Evolutionary conservation across 2,797 vertebrate species (phyloP), one percentile per base, ranked within the genome.

Genomic region (Babyrousa celebensis): DNA sequence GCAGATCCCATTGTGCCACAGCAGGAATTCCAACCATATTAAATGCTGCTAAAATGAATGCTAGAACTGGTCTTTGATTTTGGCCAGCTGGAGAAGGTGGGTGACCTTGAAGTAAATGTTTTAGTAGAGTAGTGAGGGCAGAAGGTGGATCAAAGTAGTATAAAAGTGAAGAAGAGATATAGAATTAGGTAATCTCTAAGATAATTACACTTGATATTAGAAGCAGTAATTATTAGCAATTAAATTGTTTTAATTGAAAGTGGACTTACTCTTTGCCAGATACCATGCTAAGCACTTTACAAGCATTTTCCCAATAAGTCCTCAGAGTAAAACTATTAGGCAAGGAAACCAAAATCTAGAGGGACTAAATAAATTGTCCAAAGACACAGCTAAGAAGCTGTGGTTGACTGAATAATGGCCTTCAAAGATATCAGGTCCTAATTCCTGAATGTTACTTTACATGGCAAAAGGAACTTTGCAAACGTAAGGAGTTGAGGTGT

Each of bases 181-280:
- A 77, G 27, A 93, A 94, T 54, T 78, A 56, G 43, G 77, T 83
- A 32, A 48, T 58, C 52, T 89, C 95, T 58, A 87, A 65, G 25
- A 78, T 82, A 56, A 86, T 72, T 95, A 54, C 40, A 58, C 25
- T 71, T 93, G 60, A 62, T 77, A 83, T 12, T 68, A 86, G n/a
- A 6, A 92, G 82, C 14, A 65, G 67, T 79, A 92, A 87, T 87
- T 93, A 93, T 93, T 89, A 84, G 52, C 36, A 82, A n/a, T 91
- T 93, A 86, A 80, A 93, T 86, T 79, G 71, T 87, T 94, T 87
- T 80, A 84, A 86, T 63, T 93, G 70, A 91, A 95, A 91, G 15
- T 89, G n/a, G 18, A 62, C 56, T 67, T 83, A 48, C 36, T 92
- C 12, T 90, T 78, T 79, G 18, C 60, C 65, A 92, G 72, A n/a